Conservation (phyloP, 2,888 invertebrate species). For the Rhopalosiphum nymphaeae region DNA sequence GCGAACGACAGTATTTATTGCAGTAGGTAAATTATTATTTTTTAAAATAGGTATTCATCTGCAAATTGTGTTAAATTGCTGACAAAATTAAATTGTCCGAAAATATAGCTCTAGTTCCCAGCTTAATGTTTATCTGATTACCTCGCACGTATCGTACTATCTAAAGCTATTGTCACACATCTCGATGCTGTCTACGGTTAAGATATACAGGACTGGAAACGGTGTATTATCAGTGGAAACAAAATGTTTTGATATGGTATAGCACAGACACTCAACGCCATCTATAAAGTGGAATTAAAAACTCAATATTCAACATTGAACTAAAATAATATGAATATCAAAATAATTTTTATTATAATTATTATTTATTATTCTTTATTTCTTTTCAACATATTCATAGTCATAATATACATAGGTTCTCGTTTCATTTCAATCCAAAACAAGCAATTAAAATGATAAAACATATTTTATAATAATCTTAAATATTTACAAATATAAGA, state of each 20-base stretch:
- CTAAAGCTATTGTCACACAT: background rate
- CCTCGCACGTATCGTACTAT: background rate
- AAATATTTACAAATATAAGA: too few relatives aligned
- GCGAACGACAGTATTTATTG: background rate
- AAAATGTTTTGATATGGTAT: background rate
- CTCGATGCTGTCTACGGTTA: too few relatives aligned
- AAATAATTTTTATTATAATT: background rate
- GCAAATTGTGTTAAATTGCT: background rate
- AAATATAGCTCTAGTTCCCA: too few relatives aligned
- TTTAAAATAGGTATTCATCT: background rate
- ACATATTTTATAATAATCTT: too few relatives aligned
- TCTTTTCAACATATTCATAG: background rate
- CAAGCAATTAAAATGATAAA: too few relatives aligned
- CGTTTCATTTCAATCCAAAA: too few relatives aligned
- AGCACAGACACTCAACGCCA: background rate
- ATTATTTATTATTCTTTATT: background rate
- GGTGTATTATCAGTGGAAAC: background rate
- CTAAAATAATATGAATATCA: background rate
- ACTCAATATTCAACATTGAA: background rate
- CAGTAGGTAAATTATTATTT: background rate
- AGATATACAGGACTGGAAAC: background rate
- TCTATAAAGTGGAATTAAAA: background rate
- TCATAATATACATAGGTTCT: background rate
- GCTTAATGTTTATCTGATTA: too few relatives aligned
- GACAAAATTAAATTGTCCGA: background rate